phyloP scores from a whole-genome alignment of 2,113 vertebrate genomes.

The Pedetes capensis region DNA sequence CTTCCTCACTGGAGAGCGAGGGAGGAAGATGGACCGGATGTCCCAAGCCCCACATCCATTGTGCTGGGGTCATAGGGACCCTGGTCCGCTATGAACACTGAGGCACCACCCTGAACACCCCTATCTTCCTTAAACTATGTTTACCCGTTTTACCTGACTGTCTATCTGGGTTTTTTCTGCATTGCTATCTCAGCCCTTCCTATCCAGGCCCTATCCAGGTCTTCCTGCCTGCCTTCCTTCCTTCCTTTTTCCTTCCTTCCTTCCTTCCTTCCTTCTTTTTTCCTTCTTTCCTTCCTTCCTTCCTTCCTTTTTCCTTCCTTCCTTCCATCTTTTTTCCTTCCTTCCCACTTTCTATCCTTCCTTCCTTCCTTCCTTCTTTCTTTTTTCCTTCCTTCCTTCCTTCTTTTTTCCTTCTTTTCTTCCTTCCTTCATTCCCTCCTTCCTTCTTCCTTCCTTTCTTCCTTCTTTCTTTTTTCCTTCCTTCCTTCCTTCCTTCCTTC shows the following conservation, averaged over 20 bases:
- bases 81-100: not conserved
- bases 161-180: not conserved
- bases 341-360: not conserved
- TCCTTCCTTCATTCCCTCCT: accelerated
- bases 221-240: too few relatives aligned
- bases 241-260: not conserved
- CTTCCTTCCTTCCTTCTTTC: not conserved
- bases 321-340: not conserved
- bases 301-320: not conserved
- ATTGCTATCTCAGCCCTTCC: not conserved
- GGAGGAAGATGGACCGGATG: not conserved
- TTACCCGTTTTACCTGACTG: not conserved
- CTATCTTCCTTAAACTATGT: not conserved
- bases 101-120: not conserved
- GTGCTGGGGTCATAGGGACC: not conserved
- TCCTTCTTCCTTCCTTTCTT: accelerated
- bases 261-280: not conserved
- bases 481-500: too few relatives aligned
- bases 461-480: too few relatives aligned
- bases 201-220: accelerated
- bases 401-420: not conserved
- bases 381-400: accelerated
- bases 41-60: not conserved
- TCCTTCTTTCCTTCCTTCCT: accelerated
- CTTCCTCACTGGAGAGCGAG: not conserved